These are phyloP conservation scores for Fopius arisanus DNA, from an alignment of 1,140 invertebrate genomes.

Conservation along the genomic window DNA sequence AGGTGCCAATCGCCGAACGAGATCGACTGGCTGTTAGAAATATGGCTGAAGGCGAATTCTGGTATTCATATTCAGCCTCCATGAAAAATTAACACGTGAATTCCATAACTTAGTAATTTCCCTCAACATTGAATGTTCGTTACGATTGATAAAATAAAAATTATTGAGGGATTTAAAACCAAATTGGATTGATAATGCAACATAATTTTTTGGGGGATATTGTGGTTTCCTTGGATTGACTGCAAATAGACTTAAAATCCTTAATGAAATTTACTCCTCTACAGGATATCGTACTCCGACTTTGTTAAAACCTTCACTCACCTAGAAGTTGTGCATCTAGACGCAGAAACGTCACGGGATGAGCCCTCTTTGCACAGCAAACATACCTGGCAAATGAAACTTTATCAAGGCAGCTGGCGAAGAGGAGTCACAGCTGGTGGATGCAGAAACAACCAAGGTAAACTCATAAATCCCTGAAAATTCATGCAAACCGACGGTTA, in stretches of 20 bases:
- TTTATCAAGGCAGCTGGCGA: slow-evolving; percentile 88
- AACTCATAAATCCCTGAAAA: neutral
- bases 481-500: neutral
- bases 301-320: slow-evolving; percentile 85
- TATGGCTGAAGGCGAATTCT: slow-evolving; percentile 82
- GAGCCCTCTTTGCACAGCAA: slow-evolving; percentile 83
- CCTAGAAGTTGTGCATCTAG: slow-evolving; percentile 87
- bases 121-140: neutral
- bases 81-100: slow-evolving; percentile 30
- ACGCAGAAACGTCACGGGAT: slow-evolving; percentile 83
- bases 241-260: too few species aligned
- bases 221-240: neutral
- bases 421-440: slow-evolving; percentile 89
- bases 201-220: too few species aligned
- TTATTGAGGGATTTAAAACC: too few species aligned
- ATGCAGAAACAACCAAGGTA: slow-evolving; percentile 87
- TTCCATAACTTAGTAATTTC: neutral
- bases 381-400: slow-evolving; percentile 83
- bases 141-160: too few species aligned
- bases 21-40: slow-evolving; percentile 75
- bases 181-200: too few species aligned
- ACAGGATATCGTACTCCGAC: slow-evolving; percentile 82
- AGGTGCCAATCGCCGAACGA: slow-evolving; percentile 75
- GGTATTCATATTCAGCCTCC: slow-evolving; percentile 60
- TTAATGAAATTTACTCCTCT: neutral